These are phyloP conservation scores for Magallana angulata DNA, from an alignment of 1,140 invertebrate species.

Conservation along the genomic window DNA sequence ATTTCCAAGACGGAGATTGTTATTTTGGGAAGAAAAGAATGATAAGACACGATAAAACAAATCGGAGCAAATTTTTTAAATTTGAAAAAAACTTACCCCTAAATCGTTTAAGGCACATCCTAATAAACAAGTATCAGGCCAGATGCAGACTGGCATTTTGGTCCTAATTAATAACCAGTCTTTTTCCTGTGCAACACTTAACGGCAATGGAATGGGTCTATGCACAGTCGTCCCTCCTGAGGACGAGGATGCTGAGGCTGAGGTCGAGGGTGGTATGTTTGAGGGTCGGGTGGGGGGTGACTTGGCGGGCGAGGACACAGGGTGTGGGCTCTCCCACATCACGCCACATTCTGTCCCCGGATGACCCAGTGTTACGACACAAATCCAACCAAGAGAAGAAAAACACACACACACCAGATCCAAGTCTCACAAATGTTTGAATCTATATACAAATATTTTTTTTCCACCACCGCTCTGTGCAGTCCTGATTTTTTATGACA, in stretches of 20 bases:
- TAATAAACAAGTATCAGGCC: slow-evolving; percentile 69
- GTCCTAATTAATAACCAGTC: slow-evolving; percentile 64
- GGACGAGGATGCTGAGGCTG: slow-evolving; percentile 48
- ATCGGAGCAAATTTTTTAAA: too few relatives aligned
- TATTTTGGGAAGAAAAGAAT: not conserved
- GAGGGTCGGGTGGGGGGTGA: slow-evolving; percentile 52
- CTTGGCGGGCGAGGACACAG: slow-evolving; percentile 48
- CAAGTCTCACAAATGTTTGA: slow-evolving; percentile 35
- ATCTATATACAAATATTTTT: slow-evolving; percentile 19
- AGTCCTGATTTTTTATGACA: slow-evolving; percentile 14
- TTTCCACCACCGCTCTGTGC: not conserved
- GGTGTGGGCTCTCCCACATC: slow-evolving; percentile 67
- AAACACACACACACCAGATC: slow-evolving; percentile 24
- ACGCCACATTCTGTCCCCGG: slow-evolving; percentile 57
- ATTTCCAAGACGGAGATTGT: not conserved
- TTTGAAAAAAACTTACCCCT: slow-evolving; percentile 50
- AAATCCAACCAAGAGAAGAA: not conserved
- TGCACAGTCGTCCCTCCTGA: slow-evolving; percentile 51
- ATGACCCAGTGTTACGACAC: slow-evolving; percentile 35
- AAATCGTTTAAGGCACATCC: slow-evolving; percentile 65
- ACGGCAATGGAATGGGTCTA: slow-evolving; percentile 57
- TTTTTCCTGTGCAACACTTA: slow-evolving; percentile 67
- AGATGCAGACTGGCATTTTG: slow-evolving; percentile 71
- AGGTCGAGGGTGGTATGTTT: slow-evolving; percentile 54
- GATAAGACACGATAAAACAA: not conserved